Conservation (phyloP, 2,797 vertebrate genomes). For the Danionella dracula region DNA sequence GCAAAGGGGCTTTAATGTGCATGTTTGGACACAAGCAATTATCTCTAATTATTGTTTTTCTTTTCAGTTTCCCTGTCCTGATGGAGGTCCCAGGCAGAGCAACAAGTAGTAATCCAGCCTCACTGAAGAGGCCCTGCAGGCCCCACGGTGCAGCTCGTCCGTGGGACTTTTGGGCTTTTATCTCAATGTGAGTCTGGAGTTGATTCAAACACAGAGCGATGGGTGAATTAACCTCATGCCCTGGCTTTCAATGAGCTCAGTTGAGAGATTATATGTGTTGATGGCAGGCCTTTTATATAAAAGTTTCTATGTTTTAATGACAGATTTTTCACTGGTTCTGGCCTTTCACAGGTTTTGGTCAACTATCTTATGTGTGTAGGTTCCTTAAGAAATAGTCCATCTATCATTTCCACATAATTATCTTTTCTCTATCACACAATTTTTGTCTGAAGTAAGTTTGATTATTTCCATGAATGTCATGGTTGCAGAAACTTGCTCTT, state of each 20-base stretch:
- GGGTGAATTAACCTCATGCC: constrained; percentile 98
- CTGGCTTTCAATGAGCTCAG: constrained; percentile 94
- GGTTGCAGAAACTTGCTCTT: no score
- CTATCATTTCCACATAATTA: constrained; percentile 1
- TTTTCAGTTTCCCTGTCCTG: constrained; percentile 97
- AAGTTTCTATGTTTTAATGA: constrained; percentile 99
- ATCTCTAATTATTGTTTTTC: constrained; percentile 99
- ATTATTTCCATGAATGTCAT: not conserved
- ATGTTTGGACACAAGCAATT: constrained; percentile 99
- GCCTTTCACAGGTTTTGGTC: constrained; percentile 88
- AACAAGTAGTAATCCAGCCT: constrained; percentile 93
- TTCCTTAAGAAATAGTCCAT: constrained; percentile 51
- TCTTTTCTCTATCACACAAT: not conserved
- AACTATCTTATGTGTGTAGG: constrained; percentile 83
- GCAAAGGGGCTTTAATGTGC: constrained; percentile 89
- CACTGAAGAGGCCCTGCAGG: constrained; percentile 87
- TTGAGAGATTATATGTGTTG: constrained; percentile 99
- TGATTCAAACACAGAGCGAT: constrained; percentile 98
- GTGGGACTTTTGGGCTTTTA: constrained; percentile 84
- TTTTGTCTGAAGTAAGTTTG: not conserved
- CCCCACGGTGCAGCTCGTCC: constrained; percentile 76
- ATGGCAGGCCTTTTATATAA: constrained; percentile 77
- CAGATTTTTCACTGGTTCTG: constrained; percentile 85
- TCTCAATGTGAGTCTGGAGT: constrained; percentile 97
- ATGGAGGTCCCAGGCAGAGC: constrained; percentile 89